Percentiles rank a stretch among this genome's conserved stretches.
phyloP scores from a whole-genome alignment of 1,140 invertebrate species.

The Eueides isabella region DNA sequence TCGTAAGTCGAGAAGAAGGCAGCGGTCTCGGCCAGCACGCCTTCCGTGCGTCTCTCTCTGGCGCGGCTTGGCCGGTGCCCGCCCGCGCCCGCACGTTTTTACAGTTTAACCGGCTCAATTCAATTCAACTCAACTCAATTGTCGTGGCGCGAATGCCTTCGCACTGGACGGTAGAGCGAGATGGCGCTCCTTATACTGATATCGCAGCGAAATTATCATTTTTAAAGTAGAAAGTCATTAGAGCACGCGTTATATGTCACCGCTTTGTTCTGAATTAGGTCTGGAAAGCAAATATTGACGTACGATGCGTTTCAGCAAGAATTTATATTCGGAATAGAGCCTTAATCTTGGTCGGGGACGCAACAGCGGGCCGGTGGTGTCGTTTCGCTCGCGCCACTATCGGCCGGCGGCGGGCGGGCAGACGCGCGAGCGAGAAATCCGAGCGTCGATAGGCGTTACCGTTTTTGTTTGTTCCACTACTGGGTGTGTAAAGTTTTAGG shows the following conservation, averaged over 20 bases:
- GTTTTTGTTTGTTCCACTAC: conserved; percentile 58
- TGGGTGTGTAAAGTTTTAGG: conserved; percentile 82
- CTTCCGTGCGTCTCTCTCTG: conserved; percentile 78
- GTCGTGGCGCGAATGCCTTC: conserved; percentile 80
- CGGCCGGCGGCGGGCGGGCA: conserved; percentile 52
- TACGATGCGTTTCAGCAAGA: conserved; percentile 63
- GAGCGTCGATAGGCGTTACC: conserved; percentile 71
- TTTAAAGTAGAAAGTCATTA: conserved; percentile 25
- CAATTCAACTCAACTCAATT: conserved; percentile 82
- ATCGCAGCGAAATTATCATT: conserved; percentile 21
- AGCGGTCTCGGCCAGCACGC: conserved; percentile 77
- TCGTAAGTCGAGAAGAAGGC: conserved; percentile 80
- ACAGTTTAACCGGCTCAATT: conserved; percentile 80
- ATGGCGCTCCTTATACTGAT: conserved; percentile 61
- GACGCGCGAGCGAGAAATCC: conserved; percentile 69
- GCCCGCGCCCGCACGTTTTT: conserved; percentile 74
- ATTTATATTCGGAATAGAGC: conserved; percentile 69
- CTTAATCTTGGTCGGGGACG: conserved; percentile 79
- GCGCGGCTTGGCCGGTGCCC: conserved; percentile 60
- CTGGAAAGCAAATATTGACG: conserved; percentile 45
- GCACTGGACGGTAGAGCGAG: conserved; percentile 79
- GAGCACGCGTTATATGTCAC: conserved; percentile 7
- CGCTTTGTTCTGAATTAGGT: conserved; percentile 13
- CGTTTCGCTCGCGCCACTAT: conserved; percentile 75
- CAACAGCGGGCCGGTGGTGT: conserved; percentile 56